A percentile compares a stretch with the other conserved stretches of the same genome.
These are phyloP conservation scores for Laticauda laticaudata DNA, from an alignment of 2,113 vertebrate genomes.

Conservation along the genomic window DNA sequence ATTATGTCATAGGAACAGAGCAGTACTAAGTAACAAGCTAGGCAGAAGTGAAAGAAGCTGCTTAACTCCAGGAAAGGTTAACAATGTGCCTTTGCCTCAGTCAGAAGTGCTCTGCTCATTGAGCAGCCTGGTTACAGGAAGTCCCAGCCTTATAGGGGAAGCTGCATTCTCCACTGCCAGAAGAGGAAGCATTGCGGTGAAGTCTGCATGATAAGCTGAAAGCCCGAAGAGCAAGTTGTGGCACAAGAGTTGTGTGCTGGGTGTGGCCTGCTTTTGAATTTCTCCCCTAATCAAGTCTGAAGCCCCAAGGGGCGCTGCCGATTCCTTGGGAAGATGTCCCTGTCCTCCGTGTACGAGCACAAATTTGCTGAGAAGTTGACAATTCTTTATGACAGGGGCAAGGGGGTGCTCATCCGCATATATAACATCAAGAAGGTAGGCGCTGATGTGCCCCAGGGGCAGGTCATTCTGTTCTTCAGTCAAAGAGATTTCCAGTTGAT, in stretches of 20 bases:
- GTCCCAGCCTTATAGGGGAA: constrained; percentile 20
- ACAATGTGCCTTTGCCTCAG: not conserved
- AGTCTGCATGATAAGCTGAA: not conserved
- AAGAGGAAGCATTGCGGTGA: not conserved
- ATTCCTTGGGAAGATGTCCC: constrained; percentile 50
- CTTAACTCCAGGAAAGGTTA: not conserved
- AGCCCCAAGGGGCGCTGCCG: not conserved
- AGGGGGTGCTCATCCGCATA: constrained; percentile 85
- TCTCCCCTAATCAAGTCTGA: not conserved
- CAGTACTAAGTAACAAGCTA: not conserved
- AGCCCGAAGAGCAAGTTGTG: not conserved
- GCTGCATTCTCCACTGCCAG: not conserved
- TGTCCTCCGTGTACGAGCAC: constrained; percentile 82
- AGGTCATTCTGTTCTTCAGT: not conserved
- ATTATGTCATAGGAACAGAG: not conserved
- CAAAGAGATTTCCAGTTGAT: not conserved
- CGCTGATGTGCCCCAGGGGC: rapidly evolving
- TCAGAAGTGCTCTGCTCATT: not conserved
- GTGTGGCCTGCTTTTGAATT: not conserved
- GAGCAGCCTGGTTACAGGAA: constrained; percentile 16
- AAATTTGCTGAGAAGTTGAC: constrained; percentile 91
- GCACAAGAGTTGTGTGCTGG: not conserved
- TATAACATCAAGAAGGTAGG: constrained; percentile 92
- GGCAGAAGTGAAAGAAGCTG: not conserved
- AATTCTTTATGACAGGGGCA: constrained; percentile 87